Percentiles rank a stretch among this genome's conserved stretches.
phyloP scores from a whole-genome alignment of 2,888 invertebrate genomes.

The Drosophila prolongata region DNA sequence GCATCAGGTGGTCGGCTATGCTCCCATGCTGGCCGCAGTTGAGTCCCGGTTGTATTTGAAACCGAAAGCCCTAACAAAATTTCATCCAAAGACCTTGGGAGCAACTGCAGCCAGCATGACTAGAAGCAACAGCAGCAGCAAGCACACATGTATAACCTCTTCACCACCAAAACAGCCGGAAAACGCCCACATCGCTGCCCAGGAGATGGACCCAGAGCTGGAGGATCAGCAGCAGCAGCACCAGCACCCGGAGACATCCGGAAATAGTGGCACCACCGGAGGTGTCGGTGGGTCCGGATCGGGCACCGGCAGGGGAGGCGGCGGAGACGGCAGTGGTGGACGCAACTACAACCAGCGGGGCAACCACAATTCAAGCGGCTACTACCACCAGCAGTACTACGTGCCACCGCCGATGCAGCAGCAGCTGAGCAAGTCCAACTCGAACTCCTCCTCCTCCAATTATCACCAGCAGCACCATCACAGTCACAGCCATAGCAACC shows the following conservation, averaged over 20 bases:
- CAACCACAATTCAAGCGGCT: conserved; percentile 51
- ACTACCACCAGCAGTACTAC: conserved; percentile 82
- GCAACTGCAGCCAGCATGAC: conserved; percentile 74
- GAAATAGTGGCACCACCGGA: background rate
- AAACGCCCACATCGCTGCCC: conserved; percentile 31
- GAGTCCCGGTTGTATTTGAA: conserved; percentile 50
- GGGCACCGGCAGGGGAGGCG: conserved; percentile 9
- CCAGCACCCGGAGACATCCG: background rate
- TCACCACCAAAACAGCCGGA: conserved; percentile 71
- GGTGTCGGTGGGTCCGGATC: conserved; percentile 1
- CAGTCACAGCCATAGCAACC: conserved; percentile 29
- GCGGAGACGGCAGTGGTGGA: conserved; percentile 27
- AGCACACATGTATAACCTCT: conserved; percentile 75
- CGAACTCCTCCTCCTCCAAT: conserved; percentile 32
- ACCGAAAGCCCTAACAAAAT: conserved; percentile 40
- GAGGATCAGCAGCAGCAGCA: conserved; percentile 33
- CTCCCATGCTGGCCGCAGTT: conserved; percentile 74
- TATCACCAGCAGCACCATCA: conserved; percentile 55
- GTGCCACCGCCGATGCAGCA: conserved; percentile 82
- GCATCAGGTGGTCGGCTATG: conserved; percentile 71
- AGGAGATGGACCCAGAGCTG: conserved; percentile 33
- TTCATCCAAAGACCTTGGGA: conserved; percentile 36
- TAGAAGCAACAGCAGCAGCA: conserved; percentile 40
- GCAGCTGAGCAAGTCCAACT: conserved; percentile 61
- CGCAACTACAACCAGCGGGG: conserved; percentile 46